Conservation (phyloP, 2,113 vertebrate genomes). For the Macquaria australasica region DNA sequence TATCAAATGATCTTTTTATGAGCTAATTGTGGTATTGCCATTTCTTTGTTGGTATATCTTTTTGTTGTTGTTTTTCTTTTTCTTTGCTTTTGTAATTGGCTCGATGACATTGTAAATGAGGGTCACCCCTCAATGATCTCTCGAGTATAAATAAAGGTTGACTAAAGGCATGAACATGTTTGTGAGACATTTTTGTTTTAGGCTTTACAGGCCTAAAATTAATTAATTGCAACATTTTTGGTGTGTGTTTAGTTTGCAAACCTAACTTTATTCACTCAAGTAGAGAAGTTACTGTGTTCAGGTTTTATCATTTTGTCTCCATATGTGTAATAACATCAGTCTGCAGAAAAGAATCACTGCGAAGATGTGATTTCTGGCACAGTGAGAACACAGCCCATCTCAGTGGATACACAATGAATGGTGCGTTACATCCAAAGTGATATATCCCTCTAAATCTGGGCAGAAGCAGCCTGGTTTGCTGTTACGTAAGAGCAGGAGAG, state of each 20-base stretch:
- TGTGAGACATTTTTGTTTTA: background rate
- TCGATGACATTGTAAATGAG: too few species aligned
- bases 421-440: background rate
- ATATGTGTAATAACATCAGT: background rate
- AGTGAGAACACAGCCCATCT: background rate
- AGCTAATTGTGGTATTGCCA: too few species aligned
- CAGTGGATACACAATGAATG: background rate
- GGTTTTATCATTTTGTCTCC: background rate
- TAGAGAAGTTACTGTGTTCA: background rate
- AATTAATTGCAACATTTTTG: background rate
- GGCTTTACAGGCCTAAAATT: background rate
- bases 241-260: background rate
- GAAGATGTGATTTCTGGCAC: background rate
- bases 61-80: too few species aligned
- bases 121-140: too few species aligned
- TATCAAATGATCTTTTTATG: too few species aligned
- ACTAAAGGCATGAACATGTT: background rate
- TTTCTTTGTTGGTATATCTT: too few species aligned
- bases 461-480: constrained; percentile 14
- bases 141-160: too few species aligned
- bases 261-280: background rate
- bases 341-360: background rate
- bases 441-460: constrained; percentile 9
- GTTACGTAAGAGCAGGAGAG: constrained; percentile 60
- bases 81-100: too few species aligned